Base-by-base conservation (phyloP, 2,888 invertebrate species). In the Emesis russula region DNA sequence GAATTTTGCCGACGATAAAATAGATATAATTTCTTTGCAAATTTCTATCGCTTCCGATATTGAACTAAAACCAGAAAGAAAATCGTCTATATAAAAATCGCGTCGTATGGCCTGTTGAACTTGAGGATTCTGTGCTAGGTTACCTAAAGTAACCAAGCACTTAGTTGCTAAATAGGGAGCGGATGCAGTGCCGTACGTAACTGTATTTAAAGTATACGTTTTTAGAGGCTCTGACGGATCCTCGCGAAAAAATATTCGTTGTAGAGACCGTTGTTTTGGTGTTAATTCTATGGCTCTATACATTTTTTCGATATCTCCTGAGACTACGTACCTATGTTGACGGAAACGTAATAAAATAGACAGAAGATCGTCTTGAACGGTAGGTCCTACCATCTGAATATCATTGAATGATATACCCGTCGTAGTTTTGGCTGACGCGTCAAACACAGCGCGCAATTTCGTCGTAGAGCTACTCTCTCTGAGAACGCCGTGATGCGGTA, bases 51-150 rank as follows among this genome's bases (percentile, higher is more conserved):
- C 70, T 44, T 68, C 44, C 6, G 89, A 70, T 18, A 83, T 73
- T 1, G 88, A 71, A 31, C 58, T 66, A 3, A 66, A 71, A 2
- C 94, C 92, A 33, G 82, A 81, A 4, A 94, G 58, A 66, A 87
- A 90, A 83, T 95, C 94, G 33, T 94, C 93, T 4, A 93, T 89
- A 73, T 91, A 95, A 73, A 94, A 95, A 63, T 94, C 89, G 25
- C 74, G 73, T 70, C 7, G 18, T 33, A 92, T 89, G 0, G 83
- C 15, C 80, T 36, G 13, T 78, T 83, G 81, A 5, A 88, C 79
- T 13, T 87, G 44, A 18, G 15, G 11, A 18, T 92, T 84, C 25
- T 44, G 6, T 66, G 79, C 74, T 18, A 80, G 33, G 36, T 68
- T 71, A 58, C 88, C 92, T 0, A 94, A 75, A 2, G 63, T 70